These are phyloP conservation scores for Eupithecia pulchellata DNA, from an alignment of 2,888 invertebrate genomes.

Conservation along the genomic window DNA sequence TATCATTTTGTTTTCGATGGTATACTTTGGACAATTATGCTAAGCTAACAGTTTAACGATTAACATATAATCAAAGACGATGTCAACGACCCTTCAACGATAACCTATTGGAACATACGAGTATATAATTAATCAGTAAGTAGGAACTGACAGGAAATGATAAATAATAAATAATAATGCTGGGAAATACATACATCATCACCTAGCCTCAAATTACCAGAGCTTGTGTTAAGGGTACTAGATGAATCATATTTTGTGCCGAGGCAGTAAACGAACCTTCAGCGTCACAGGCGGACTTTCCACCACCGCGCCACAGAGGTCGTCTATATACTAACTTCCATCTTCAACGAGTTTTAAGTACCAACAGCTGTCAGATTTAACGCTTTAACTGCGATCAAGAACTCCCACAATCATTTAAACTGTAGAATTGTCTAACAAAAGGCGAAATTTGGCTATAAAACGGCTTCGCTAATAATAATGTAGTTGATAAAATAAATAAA, in stretches of 20 bases:
- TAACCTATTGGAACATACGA: conserved; percentile 2
- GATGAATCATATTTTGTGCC: too few relatives aligned
- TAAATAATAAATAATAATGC: too few relatives aligned
- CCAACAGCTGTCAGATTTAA: neutral
- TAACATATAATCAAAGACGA: neutral
- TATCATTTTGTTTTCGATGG: neutral
- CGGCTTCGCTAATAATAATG: neutral
- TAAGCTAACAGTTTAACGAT: neutral
- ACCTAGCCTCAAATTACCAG: too few relatives aligned
- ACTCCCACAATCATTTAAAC: neutral
- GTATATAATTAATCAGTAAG: neutral
- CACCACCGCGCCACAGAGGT: too few relatives aligned
- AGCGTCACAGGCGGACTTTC: too few relatives aligned
- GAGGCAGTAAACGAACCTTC: too few relatives aligned
- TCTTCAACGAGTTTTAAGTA: neutral
- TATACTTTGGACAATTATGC: neutral
- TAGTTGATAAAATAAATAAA: too few relatives aligned
- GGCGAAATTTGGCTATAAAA: neutral
- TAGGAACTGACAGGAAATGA: too few relatives aligned
- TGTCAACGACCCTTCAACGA: conserved; percentile 3
- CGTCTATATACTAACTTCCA: neutral
- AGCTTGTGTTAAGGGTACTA: too few relatives aligned
- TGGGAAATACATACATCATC: too few relatives aligned
- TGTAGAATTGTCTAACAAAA: too few relatives aligned
- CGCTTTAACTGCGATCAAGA: neutral